Conservation (phyloP, 1,140 invertebrate species). For the Paraescarpia echinospica region DNA sequence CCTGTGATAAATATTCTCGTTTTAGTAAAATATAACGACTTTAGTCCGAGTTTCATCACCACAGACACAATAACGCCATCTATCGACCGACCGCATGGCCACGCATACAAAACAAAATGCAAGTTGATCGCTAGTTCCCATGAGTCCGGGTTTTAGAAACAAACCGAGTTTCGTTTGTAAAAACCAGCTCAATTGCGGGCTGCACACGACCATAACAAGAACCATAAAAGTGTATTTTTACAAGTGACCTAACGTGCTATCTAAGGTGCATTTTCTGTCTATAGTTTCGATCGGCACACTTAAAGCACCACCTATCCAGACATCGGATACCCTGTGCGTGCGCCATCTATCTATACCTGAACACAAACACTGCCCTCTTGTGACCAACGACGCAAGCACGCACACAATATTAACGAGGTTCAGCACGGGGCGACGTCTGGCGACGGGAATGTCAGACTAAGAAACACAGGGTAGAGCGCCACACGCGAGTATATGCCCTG, state of each 20-base stretch:
- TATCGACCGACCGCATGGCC: neutral
- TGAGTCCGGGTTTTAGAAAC: neutral
- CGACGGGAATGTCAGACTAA: neutral
- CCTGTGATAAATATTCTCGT: slow-evolving; percentile 5
- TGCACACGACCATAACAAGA: neutral
- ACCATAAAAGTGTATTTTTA: slow-evolving; percentile 1
- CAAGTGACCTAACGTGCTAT: neutral
- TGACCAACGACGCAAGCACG: neutral
- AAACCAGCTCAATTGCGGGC: neutral
- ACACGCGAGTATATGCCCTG: neutral
- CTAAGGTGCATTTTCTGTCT: neutral
- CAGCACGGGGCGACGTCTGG: neutral
- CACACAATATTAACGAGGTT: neutral
- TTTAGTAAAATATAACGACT: slow-evolving; percentile 6
- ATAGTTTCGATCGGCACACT: too few species aligned
- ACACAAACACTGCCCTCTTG: neutral
- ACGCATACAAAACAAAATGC: slow-evolving; percentile 5
- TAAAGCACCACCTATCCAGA: neutral
- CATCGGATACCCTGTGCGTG: neutral
- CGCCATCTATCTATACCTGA: neutral
- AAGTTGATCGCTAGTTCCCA: neutral
- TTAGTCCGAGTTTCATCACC: slow-evolving; percentile 4
- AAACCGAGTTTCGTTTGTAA: neutral
- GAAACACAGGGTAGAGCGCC: neutral
- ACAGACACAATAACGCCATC: neutral